A percentile compares a stretch with the other conserved stretches of the same genome.
Conservation (phyloP, 2,113 vertebrate genomes). For the Nerophis lumbriciformis region DNA sequence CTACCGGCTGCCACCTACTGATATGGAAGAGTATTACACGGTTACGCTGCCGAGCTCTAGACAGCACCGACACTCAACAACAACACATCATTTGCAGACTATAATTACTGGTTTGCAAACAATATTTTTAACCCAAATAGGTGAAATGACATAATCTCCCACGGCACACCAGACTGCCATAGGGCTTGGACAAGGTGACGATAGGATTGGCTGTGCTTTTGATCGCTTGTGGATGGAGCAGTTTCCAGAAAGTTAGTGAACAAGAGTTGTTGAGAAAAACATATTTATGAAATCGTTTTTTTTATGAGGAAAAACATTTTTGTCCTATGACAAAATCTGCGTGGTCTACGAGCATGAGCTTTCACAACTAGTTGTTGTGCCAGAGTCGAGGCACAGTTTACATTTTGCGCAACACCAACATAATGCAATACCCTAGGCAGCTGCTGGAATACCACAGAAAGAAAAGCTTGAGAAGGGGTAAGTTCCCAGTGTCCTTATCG, state of each 20-base stretch:
- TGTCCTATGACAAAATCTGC: slow-evolving; percentile 20
- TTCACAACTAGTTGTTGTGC: neutral
- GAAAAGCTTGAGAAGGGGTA: neutral
- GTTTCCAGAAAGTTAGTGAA: neutral
- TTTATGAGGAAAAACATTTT: neutral
- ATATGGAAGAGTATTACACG: no score
- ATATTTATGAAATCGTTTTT: neutral
- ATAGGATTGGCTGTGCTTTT: slow-evolving; percentile 14
- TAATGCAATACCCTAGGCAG: slow-evolving; percentile 45
- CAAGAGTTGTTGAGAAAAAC: neutral
- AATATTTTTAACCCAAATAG: no score
- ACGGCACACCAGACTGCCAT: no score
- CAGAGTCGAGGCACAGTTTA: slow-evolving; percentile 6
- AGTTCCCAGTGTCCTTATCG: slow-evolving; percentile 24
- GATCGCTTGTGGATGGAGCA: neutral
- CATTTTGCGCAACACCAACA: slow-evolving; percentile 18
- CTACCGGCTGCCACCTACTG: no score
- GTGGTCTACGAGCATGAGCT: slow-evolving; percentile 1
- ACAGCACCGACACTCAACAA: no score
- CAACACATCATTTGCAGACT: no score
- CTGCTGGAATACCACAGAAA: slow-evolving; percentile 14
- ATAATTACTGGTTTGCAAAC: no score
- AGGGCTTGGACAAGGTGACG: slow-evolving; percentile 2
- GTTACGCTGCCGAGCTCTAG: no score
- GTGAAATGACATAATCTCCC: no score